Percentiles rank a stretch among this genome's conserved stretches.
Evolutionary conservation across 1,140 invertebrate genomes (phyloP).

Genomic region (Drosophila tani): DNA sequence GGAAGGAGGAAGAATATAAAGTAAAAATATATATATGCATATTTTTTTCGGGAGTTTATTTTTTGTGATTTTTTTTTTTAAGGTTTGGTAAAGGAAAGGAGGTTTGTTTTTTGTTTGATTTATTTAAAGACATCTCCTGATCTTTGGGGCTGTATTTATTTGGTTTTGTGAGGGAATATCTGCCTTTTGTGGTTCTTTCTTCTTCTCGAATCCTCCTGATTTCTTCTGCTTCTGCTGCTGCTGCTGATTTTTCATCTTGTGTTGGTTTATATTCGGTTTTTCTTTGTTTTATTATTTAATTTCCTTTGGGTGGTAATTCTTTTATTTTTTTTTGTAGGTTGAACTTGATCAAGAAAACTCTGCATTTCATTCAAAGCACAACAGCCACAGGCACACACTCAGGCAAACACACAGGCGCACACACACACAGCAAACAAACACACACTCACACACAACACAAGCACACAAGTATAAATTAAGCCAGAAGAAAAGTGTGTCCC

Average conservation of each 20-base stretch:
- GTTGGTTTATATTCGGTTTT: conserved; percentile 23
- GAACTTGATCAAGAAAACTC: conserved; percentile 81
- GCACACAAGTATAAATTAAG: conserved; percentile 22
- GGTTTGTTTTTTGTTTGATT: conserved; percentile 31
- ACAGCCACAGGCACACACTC: conserved; percentile 22
- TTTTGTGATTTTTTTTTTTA: conserved; percentile 48
- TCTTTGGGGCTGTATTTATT: conserved; percentile 25
- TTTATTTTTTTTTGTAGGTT: conserved; percentile 24
- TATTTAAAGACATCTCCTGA: conserved; percentile 36
- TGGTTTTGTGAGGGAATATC: conserved; percentile 11
- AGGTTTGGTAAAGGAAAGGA: conserved; percentile 37
- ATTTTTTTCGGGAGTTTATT: conserved; percentile 49
- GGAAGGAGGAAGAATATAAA: conserved; percentile 83
- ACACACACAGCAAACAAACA: conserved; percentile 16
- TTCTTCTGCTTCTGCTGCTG: conserved; percentile 47
- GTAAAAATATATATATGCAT: conserved; percentile 84
- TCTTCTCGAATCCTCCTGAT: conserved; percentile 39
- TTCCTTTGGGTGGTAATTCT: conserved; percentile 7
- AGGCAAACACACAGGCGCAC: conserved; percentile 30
- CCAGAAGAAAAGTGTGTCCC: conserved; percentile 15
- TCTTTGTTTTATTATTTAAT: conserved; percentile 17
- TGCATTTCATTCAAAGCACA: conserved; percentile 40
- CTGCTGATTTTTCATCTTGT: conserved; percentile 45
- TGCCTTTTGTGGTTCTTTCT: conserved; percentile 34
- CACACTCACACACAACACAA: conserved; percentile 5